Evolutionary conservation across 2,797 vertebrate genomes (phyloP).

Genomic region (Sebastes nivosus): DNA sequence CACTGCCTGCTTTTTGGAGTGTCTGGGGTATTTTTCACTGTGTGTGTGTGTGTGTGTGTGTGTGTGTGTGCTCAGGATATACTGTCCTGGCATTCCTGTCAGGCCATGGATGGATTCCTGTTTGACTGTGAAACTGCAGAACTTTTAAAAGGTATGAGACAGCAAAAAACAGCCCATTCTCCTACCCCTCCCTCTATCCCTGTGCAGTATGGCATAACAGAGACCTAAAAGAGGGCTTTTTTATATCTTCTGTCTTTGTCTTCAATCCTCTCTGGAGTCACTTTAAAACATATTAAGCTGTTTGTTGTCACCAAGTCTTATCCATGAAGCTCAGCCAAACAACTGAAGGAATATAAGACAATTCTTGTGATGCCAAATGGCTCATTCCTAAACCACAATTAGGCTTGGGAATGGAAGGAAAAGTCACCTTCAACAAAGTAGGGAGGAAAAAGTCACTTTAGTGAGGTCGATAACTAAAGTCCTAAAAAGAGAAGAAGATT

Average conservation of each 20-base stretch:
- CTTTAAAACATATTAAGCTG: conserved; percentile 58
- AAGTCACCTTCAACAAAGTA: conserved; percentile 48
- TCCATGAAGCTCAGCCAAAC: conserved; percentile 45
- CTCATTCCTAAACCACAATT: conserved; percentile 34
- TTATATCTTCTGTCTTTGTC: conserved; percentile 39
- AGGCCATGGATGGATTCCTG: conserved; percentile 29
- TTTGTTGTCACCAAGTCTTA: conserved; percentile 48
- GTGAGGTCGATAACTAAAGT: neutral
- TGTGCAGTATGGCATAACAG: conserved; percentile 26
- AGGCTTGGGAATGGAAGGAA: neutral
- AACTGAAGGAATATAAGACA: conserved; percentile 29
- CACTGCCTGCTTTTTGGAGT: conserved; percentile 42
- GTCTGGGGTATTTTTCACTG: conserved; percentile 23
- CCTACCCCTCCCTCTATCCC: neutral
- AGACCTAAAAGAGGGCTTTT: conserved; percentile 29
- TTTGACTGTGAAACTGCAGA: conserved; percentile 41
- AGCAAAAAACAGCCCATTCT: conserved; percentile 31
- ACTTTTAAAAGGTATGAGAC: conserved; percentile 56
- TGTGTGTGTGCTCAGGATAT: conserved; percentile 1
- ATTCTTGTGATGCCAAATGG: conserved; percentile 55
- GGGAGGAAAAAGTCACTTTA: neutral
- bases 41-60: neutral
- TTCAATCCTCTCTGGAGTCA: conserved; percentile 42
- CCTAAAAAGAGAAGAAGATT: neutral
- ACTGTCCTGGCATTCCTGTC: conserved; percentile 36